Conservation (phyloP, 1,140 invertebrate species). For the Camponotus floridanus region DNA sequence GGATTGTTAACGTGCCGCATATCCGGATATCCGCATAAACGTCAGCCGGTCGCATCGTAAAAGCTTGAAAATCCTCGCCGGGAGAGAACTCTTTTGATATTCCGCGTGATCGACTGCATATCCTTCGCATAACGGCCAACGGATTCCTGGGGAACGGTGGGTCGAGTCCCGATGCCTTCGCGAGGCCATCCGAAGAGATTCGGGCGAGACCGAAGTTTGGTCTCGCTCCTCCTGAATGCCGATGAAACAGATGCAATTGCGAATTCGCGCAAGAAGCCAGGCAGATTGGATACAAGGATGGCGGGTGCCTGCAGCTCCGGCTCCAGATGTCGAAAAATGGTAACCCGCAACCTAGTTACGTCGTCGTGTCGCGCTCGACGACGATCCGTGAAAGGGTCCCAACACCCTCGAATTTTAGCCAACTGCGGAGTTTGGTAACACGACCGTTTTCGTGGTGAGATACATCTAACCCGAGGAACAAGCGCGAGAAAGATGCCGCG, state of each 20-base stretch:
- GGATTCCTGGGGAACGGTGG: background rate
- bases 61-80: slow-evolving; percentile 32
- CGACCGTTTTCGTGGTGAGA: background rate
- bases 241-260: slow-evolving; percentile 75
- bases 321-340: slow-evolving; percentile 22
- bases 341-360: slow-evolving; percentile 65
- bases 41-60: slow-evolving; percentile 21
- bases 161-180: background rate
- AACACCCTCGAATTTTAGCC: slow-evolving; percentile 38
- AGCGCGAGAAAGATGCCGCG: slow-evolving; percentile 19
- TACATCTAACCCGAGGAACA: background rate
- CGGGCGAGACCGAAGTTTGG: slow-evolving; percentile 60
- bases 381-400: slow-evolving; percentile 45
- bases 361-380: slow-evolving; percentile 31
- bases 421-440: background rate
- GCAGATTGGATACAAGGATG: slow-evolving; percentile 62
- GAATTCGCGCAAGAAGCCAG: slow-evolving; percentile 30
- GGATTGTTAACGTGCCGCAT: slow-evolving; percentile 36
- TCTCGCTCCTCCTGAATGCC: slow-evolving; percentile 69
- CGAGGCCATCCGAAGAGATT: background rate
- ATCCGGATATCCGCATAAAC: slow-evolving; percentile 29
- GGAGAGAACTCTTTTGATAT: slow-evolving; percentile 35
- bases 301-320: slow-evolving; percentile 23
- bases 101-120: slow-evolving; percentile 48
- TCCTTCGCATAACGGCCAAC: background rate